Evolutionary conservation across 2,888 invertebrate species (phyloP), one percentile per base, ranked within the genome.

Genomic region (Diaphora mendica): DNA sequence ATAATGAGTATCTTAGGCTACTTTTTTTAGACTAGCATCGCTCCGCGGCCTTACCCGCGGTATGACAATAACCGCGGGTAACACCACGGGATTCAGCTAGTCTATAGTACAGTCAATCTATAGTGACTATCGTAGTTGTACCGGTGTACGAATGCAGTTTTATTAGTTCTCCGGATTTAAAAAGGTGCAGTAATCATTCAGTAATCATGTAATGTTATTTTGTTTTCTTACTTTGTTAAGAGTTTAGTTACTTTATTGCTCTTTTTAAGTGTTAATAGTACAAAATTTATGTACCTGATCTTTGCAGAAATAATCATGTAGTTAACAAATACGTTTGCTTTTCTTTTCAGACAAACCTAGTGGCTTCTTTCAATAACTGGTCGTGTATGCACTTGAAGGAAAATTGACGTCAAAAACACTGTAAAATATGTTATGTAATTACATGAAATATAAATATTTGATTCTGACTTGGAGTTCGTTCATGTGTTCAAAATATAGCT

Each of bases 141-240:
- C 15, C 15, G 4, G 5, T 20, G 64, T 64, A 11, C n/a, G 20
- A 35, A 73, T 73, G 68, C 33, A 69, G 8, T 69, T 65, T 71
- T 66, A 67, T 23, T 55, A 55, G n/a, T 55, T 66, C 17, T n/a
- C 67, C 44, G 17, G 20, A 33, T 30, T 33, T n/a, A 67, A 15
- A 11, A 48, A 44, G 48, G 30, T 20, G 42, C 42, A 44, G 44
- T 23, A 26, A n/a, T 55, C 9, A 35, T 20, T 11, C 42, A 44
- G 44, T 23, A 26, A n/a, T 55, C 9, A 35, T 23, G 33, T 11
- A 23, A 35, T 15, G 15, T 62, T 62, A 33, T 33, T 33, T 33
- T 33, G 33, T 33, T 33, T 33, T 33, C 33, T 33, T 33, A 33
- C 33, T 33, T 33, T 33, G 3, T 33, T 33, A 1, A 33, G 11